A percentile compares a stretch with the other conserved stretches of the same genome.
These are phyloP conservation scores for Sinohyriopsis cumingii DNA, from an alignment of 2,888 invertebrate species.

Conservation along the genomic window DNA sequence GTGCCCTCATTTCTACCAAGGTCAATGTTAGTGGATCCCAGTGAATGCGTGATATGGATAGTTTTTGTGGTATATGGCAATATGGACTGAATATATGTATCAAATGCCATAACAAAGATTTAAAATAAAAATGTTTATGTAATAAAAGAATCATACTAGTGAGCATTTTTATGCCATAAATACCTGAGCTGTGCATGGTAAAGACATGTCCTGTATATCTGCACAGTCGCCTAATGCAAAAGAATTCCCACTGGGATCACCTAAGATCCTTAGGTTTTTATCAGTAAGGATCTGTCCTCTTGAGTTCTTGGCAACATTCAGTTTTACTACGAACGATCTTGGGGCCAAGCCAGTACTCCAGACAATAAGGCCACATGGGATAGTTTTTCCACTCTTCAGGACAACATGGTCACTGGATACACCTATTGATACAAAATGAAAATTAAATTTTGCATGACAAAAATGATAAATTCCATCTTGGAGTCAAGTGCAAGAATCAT, in stretches of 20 bases:
- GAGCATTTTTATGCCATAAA: neutral
- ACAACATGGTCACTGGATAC: slow-evolving; percentile 62
- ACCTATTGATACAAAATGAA: slow-evolving; percentile 35
- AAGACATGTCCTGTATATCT: slow-evolving; percentile 61
- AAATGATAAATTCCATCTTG: no score
- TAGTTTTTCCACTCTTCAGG: slow-evolving; percentile 61
- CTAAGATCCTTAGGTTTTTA: slow-evolving; percentile 58
- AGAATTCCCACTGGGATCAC: slow-evolving; percentile 55
- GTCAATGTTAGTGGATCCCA: no score
- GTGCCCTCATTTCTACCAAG: no score
- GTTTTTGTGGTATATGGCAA: no score
- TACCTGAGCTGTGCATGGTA: slow-evolving; percentile 73
- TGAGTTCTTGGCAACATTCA: slow-evolving; percentile 64
- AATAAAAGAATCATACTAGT: neutral
- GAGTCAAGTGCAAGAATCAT: no score
- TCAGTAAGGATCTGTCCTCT: slow-evolving; percentile 71
- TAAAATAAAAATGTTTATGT: neutral
- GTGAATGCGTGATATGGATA: no score
- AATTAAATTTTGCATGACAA: no score
- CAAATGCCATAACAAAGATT: neutral
- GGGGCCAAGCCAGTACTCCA: slow-evolving; percentile 73
- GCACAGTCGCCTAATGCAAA: slow-evolving; percentile 73
- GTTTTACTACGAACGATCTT: slow-evolving; percentile 57
- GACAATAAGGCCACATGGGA: slow-evolving; percentile 72
- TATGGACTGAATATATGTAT: neutral